Evolutionary conservation across 2,888 invertebrate species (phyloP).

Genomic region (Microplitis manilae): DNA sequence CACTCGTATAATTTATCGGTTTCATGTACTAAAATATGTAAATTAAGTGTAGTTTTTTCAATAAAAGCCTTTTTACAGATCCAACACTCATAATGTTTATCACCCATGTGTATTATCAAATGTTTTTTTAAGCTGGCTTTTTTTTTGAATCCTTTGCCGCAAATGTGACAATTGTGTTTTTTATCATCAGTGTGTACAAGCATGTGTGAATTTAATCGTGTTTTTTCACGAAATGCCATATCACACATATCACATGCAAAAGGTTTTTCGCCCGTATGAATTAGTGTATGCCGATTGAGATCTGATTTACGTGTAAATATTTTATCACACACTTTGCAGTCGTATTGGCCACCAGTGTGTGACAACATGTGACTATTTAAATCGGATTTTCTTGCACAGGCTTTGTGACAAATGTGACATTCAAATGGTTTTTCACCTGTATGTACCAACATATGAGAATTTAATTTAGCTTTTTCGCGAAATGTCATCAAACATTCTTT

Average conservation of each 20-base stretch:
- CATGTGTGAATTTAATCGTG: slow-evolving; percentile 66
- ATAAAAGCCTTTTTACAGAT: slow-evolving; percentile 66
- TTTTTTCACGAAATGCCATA: slow-evolving; percentile 67
- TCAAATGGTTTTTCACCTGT: slow-evolving; percentile 68
- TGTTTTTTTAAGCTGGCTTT: slow-evolving; percentile 64
- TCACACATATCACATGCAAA: slow-evolving; percentile 65
- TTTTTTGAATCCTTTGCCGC: slow-evolving; percentile 63
- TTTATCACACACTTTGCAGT: slow-evolving; percentile 68
- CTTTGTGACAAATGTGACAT: slow-evolving; percentile 68
- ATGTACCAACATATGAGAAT: slow-evolving; percentile 68
- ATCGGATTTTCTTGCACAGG: slow-evolving; percentile 68
- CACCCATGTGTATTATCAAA: slow-evolving; percentile 65
- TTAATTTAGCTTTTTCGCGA: slow-evolving; percentile 66
- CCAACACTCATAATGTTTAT: slow-evolving; percentile 64
- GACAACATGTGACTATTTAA: slow-evolving; percentile 68
- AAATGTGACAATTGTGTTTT: slow-evolving; percentile 65
- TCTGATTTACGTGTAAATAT: slow-evolving; percentile 68
- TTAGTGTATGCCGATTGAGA: slow-evolving; percentile 65
- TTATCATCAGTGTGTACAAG: slow-evolving; percentile 65
- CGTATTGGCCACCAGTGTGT: slow-evolving; percentile 68
- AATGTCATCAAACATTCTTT: slow-evolving; percentile 69
- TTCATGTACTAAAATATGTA: slow-evolving; percentile 64
- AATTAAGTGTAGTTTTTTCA: slow-evolving; percentile 64
- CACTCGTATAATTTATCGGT: slow-evolving; percentile 63
- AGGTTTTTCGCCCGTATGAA: slow-evolving; percentile 67